Conservation (phyloP, 2,888 invertebrate species). For the Phania funesta region DNA sequence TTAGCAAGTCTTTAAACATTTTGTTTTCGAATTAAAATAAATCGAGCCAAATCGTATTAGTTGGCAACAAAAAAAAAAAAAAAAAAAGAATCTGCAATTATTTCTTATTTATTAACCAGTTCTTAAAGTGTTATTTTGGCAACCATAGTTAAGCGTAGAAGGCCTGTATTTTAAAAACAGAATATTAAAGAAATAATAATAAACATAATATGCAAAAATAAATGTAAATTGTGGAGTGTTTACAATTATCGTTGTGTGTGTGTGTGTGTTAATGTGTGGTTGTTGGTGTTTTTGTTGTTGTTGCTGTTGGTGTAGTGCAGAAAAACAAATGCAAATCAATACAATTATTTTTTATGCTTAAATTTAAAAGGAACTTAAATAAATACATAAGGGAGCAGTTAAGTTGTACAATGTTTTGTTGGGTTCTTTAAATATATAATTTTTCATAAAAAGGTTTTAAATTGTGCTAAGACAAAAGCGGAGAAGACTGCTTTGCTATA, state of each 20-base stretch:
- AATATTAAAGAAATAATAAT: slow-evolving; percentile 26
- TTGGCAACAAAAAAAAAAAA: background rate
- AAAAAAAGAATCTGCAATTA: background rate
- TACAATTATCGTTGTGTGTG: slow-evolving; percentile 13
- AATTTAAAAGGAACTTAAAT: slow-evolving; percentile 51
- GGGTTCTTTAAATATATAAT: slow-evolving; percentile 3
- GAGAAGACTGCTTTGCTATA: background rate
- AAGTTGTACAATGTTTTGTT: slow-evolving; percentile 35
- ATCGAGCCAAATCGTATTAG: slow-evolving; percentile 14
- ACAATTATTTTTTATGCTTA: slow-evolving; percentile 33
- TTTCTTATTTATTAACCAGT: slow-evolving; percentile 46
- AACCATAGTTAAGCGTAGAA: slow-evolving; percentile 36
- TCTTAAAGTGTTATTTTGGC: slow-evolving; percentile 44
- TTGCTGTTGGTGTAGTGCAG: slow-evolving; percentile 16
- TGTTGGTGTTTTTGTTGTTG: background rate
- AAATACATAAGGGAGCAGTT: slow-evolving; percentile 21
- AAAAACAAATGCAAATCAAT: slow-evolving; percentile 54
- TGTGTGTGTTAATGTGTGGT: background rate
- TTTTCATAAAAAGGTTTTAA: slow-evolving; percentile 27
- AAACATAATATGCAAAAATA: slow-evolving; percentile 55
- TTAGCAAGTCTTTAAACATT: slow-evolving; percentile 36
- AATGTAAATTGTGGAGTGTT: slow-evolving; percentile 8
- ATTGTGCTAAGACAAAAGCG: background rate
- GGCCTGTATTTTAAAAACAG: background rate
- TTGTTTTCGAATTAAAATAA: slow-evolving; percentile 20